Percentiles rank a stretch among this genome's conserved stretches.
Evolutionary conservation across 1,140 invertebrate genomes (phyloP).

Genomic region (Pristionchus pacificus): DNA sequence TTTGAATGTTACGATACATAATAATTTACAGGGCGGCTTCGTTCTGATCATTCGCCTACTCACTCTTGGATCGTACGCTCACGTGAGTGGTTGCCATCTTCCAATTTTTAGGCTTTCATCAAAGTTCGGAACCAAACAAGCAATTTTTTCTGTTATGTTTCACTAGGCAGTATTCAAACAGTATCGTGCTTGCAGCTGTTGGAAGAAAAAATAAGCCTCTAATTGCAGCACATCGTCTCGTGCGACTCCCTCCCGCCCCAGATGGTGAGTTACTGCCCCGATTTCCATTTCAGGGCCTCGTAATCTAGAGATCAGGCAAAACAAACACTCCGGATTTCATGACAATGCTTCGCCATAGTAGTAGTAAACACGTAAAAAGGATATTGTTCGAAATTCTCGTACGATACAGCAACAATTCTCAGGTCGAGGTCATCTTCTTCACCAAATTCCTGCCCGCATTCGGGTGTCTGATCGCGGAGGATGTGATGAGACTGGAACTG

Average conservation of each 20-base stretch:
- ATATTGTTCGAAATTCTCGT: slow-evolving; percentile 18
- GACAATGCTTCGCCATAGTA: no score
- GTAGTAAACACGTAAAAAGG: no score
- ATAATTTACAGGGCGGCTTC: slow-evolving; percentile 20
- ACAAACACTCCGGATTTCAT: no score
- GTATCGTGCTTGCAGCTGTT: no score
- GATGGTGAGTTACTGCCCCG: no score
- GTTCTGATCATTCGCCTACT: slow-evolving; percentile 31
- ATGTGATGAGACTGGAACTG: slow-evolving; percentile 35
- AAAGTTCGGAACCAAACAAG: no score
- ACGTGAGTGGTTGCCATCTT: slow-evolving; percentile 5
- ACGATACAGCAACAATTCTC: slow-evolving; percentile 24
- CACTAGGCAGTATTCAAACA: no score
- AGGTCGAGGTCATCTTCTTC: slow-evolving; percentile 26
- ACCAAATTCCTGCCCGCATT: slow-evolving; percentile 37
- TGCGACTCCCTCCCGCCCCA: slow-evolving; percentile 5
- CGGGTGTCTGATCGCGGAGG: slow-evolving; percentile 25
- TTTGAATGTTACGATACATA: background rate
- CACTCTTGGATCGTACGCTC: slow-evolving; percentile 25
- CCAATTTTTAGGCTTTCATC: background rate
- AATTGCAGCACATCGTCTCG: background rate
- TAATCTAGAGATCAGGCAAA: no score
- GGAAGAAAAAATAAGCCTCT: no score
- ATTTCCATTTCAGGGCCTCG: no score
- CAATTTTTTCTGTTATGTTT: no score